phyloP scores from a whole-genome alignment of 2,113 vertebrate genomes.

The Onychostoma macrolepis region DNA sequence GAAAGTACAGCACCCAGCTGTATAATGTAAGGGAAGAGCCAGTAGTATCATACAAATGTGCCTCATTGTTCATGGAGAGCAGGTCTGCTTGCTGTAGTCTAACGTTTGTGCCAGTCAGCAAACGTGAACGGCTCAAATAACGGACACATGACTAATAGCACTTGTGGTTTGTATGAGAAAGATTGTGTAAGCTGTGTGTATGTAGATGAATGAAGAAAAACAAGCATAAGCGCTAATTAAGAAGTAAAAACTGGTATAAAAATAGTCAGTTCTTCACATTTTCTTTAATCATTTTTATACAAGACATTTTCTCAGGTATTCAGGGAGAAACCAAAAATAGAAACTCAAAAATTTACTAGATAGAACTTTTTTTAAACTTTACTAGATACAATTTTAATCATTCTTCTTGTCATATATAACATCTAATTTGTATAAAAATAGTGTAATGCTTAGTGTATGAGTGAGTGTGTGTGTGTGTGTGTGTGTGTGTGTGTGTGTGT shows the following conservation, averaged over 20 bases:
- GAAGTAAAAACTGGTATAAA: not conserved
- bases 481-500: conserved; percentile 1
- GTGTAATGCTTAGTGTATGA: conserved; percentile 30
- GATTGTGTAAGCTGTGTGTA: conserved; percentile 6
- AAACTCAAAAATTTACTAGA: not conserved
- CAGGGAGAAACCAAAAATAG: not conserved
- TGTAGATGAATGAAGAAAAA: not conserved
- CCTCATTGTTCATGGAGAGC: conserved; percentile 18
- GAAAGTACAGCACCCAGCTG: conserved; percentile 46
- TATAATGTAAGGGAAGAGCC: conserved; percentile 31
- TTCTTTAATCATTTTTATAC: not conserved
- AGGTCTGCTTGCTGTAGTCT: conserved; percentile 58
- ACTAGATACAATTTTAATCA: not conserved
- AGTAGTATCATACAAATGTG: not conserved
- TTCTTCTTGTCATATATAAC: not conserved
- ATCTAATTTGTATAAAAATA: not conserved
- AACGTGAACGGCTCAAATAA: conserved; percentile 64
- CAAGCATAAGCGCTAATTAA: not conserved
- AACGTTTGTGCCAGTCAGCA: conserved; percentile 63
- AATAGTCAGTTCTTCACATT: not conserved
- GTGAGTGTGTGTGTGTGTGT: conserved; percentile 4
- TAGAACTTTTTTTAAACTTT: not conserved
- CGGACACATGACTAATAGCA: conserved; percentile 69
- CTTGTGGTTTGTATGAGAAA: conserved; percentile 39
- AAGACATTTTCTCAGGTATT: not conserved